A percentile compares a stretch with the other conserved stretches of the same genome.
phyloP scores from a whole-genome alignment of 2,797 vertebrate species.

The Phataginus tricuspis region DNA sequence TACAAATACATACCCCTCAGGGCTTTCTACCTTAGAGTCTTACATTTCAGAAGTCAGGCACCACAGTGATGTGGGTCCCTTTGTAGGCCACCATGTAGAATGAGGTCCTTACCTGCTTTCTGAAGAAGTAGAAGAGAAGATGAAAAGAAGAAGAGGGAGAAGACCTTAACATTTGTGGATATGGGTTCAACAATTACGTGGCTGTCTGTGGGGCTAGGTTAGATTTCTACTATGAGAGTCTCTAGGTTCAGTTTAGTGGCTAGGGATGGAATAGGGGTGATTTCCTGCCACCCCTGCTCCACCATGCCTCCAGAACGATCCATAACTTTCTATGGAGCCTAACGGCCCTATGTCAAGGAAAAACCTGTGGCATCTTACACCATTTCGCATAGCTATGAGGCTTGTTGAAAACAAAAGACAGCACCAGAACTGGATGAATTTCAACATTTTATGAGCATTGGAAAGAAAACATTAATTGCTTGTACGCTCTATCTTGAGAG shows the following conservation, averaged over 20 bases:
- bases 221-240: neutral
- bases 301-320: neutral
- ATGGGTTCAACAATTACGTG: neutral
- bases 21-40: neutral
- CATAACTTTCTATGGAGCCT: neutral
- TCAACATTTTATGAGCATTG: neutral
- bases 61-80: neutral
- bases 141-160: neutral
- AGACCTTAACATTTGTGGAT: neutral
- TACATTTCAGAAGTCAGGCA: neutral
- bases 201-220: neutral
- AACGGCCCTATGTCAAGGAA: neutral
- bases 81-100: neutral
- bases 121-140: neutral
- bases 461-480: neutral
- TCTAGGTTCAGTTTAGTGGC: neutral
- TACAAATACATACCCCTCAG: neutral
- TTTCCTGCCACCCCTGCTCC: neutral
- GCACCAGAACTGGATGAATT: neutral
- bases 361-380: neutral
- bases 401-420: slow-evolving; percentile 11
- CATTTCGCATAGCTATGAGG: neutral
- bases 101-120: neutral
- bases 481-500: neutral
- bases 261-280: neutral